Evolutionary conservation across 2,888 invertebrate species (phyloP).

Genomic region (Dynastes maya): DNA sequence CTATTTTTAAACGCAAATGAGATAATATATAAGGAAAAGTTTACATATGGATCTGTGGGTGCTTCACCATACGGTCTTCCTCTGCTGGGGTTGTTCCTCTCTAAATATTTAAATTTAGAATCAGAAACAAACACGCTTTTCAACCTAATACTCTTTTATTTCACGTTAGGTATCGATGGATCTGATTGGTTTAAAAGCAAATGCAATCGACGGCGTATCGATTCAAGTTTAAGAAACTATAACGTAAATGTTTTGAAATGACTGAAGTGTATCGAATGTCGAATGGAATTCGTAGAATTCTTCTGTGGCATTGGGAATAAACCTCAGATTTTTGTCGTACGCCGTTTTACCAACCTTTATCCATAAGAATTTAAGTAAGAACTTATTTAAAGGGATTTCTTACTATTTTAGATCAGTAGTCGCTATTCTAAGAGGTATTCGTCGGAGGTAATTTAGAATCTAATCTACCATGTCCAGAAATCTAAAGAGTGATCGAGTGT

Average conservation of each 20-base stretch:
- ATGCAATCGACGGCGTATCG: conserved; percentile 33
- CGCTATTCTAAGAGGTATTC: no score
- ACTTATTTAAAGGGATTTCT: no score
- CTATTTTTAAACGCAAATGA: conserved; percentile 34
- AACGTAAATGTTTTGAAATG: conserved; percentile 45
- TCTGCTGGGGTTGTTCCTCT: conserved; percentile 46
- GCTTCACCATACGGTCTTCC: conserved; percentile 47
- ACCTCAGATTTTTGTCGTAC: not conserved
- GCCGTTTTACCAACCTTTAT: not conserved
- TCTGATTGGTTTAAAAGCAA: conserved; percentile 38
- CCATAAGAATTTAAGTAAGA: no score
- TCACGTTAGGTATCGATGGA: conserved; percentile 45
- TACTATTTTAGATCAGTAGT: no score
- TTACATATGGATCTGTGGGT: conserved; percentile 44
- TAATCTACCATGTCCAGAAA: no score
- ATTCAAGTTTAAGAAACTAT: conserved; percentile 47
- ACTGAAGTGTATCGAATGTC: conserved; percentile 40
- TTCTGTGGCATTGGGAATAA: conserved; percentile 1
- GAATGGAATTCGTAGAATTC: conserved; percentile 40
- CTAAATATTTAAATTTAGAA: conserved; percentile 50
- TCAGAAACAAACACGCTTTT: conserved; percentile 48
- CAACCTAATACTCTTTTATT: conserved; percentile 48
- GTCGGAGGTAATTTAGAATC: no score
- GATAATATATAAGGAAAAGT: conserved; percentile 42
- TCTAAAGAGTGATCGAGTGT: no score